A percentile compares a stretch with the other conserved stretches of the same genome.
These are phyloP conservation scores for Agrochola circellaris DNA, from an alignment of 2,888 invertebrate genomes.

Conservation along the genomic window DNA sequence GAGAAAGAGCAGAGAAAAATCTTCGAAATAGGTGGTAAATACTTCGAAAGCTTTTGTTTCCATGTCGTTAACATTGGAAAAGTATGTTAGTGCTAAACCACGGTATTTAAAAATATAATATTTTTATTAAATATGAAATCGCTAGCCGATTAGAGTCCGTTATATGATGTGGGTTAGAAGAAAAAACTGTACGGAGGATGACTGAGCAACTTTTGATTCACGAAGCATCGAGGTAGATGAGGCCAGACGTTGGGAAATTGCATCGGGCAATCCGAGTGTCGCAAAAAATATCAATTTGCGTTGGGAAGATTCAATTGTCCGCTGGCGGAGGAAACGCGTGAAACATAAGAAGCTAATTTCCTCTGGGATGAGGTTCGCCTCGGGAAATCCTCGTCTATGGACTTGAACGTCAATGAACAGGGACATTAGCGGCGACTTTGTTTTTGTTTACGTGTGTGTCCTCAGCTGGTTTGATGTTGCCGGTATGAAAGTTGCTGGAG, in stretches of 20 bases:
- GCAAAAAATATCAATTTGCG: constrained; percentile 84
- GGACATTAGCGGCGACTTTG: constrained; percentile 61
- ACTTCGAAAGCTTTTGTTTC: constrained; percentile 17
- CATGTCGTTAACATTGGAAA: constrained; percentile 23
- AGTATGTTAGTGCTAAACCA: constrained; percentile 18
- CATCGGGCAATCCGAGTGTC: constrained; percentile 76
- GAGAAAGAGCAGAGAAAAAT: constrained; percentile 13
- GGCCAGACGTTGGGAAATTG: constrained; percentile 75
- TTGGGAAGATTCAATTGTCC: constrained; percentile 82
- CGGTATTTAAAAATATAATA: too few relatives aligned
- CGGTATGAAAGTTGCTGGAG: constrained; percentile 22
- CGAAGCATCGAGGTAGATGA: constrained; percentile 58
- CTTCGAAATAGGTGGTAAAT: constrained; percentile 22
- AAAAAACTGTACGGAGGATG: constrained; percentile 67
- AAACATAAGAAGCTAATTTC: constrained; percentile 86
- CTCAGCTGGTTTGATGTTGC: constrained; percentile 37
- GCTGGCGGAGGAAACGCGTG: constrained; percentile 76
- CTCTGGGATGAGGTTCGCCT: constrained; percentile 80
- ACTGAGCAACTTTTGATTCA: constrained; percentile 63
- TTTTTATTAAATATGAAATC: constrained; percentile 49
- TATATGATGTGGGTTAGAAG: constrained; percentile 73
- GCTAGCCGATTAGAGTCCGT: constrained; percentile 69
- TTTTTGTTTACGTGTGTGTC: constrained; percentile 61
- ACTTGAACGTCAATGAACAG: constrained; percentile 71
- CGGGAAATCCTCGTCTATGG: constrained; percentile 79